phyloP scores from a whole-genome alignment of 2,113 vertebrate genomes.

The Sceloporus undulatus region DNA sequence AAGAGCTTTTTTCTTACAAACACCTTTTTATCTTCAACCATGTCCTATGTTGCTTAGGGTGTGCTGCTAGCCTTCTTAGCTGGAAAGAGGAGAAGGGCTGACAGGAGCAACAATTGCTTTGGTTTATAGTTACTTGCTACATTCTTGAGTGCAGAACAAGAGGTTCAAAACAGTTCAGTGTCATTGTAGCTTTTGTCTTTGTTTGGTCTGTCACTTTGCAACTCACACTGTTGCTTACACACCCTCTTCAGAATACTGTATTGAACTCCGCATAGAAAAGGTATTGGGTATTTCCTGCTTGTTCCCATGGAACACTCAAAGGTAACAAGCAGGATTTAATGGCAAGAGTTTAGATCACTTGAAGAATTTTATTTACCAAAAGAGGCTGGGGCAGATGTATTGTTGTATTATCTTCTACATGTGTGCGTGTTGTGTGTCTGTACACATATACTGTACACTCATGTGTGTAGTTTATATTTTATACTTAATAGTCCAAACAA shows the following conservation, averaged over 20 bases:
- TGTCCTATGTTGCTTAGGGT: too few species aligned
- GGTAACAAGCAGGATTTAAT: conserved; percentile 57
- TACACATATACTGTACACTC: not conserved
- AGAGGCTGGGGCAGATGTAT: conserved; percentile 15
- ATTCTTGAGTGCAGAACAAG: conserved; percentile 36
- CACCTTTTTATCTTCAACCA: too few species aligned
- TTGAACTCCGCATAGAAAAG: conserved; percentile 59
- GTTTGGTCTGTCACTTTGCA: conserved; percentile 56
- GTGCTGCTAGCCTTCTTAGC: too few species aligned
- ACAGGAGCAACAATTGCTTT: not conserved
- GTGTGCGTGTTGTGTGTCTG: not conserved
- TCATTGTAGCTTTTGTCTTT: conserved; percentile 43
- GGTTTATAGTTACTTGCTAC: conserved; percentile 59
- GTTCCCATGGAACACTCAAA: conserved; percentile 53
- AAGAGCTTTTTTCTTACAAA: too few species aligned
- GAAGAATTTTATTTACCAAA: conserved; percentile 38
- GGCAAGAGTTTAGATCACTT: conserved; percentile 56
- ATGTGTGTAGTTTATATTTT: not conserved
- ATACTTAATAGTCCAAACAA: not conserved
- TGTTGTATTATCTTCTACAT: not conserved
- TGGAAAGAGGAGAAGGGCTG: too few species aligned
- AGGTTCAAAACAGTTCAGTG: conserved; percentile 58
- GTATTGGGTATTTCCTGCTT: conserved; percentile 54
- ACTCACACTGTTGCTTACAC: conserved; percentile 59
- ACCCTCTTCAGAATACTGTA: conserved; percentile 48